Percentiles rank a stretch among this genome's conserved stretches.
These are phyloP conservation scores for Holotrichia oblita DNA, from an alignment of 1,140 invertebrate genomes.

Conservation along the genomic window DNA sequence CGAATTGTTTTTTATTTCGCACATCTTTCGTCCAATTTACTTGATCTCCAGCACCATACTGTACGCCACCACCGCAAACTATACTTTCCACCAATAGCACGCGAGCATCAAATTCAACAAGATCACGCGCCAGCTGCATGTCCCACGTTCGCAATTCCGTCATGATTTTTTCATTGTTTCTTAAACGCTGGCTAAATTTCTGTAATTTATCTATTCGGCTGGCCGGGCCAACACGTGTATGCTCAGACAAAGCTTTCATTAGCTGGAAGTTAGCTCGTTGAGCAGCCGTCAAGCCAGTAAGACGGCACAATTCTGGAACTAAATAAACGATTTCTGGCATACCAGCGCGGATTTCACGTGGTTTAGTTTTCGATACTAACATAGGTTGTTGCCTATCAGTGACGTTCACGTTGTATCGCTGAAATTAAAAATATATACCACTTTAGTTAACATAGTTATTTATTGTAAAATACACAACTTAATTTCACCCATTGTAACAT, in stretches of 20 bases:
- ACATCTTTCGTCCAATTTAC: conserved; percentile 75
- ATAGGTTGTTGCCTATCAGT: conserved; percentile 69
- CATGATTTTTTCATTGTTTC: conserved; percentile 62
- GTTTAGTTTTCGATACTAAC: conserved; percentile 68
- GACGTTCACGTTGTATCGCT: conserved; percentile 73
- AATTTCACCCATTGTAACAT: too few relatives aligned
- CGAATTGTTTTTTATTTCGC: conserved; percentile 62
- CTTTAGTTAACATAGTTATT: too few relatives aligned
- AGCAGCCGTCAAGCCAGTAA: conserved; percentile 67
- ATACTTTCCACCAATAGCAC: conserved; percentile 68
- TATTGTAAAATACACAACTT: too few relatives aligned
- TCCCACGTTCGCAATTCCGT: conserved; percentile 71
- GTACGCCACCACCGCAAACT: conserved; percentile 58
- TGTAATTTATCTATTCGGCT: conserved; percentile 69
- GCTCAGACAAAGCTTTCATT: conserved; percentile 70
- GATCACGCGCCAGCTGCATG: conserved; percentile 66
- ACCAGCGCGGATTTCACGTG: conserved; percentile 70
- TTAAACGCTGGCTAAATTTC: conserved; percentile 68
- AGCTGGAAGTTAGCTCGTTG: conserved; percentile 64
- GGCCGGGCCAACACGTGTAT: conserved; percentile 72
- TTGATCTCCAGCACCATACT: conserved; percentile 61
- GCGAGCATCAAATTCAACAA: conserved; percentile 68
- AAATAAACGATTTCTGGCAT: conserved; percentile 70
- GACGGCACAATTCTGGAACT: conserved; percentile 77
- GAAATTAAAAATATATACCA: conserved; percentile 49